Evolutionary conservation across 1,140 invertebrate genomes (phyloP), one percentile per base, ranked within the genome.

Genomic region (Drosophila ercepeae): DNA sequence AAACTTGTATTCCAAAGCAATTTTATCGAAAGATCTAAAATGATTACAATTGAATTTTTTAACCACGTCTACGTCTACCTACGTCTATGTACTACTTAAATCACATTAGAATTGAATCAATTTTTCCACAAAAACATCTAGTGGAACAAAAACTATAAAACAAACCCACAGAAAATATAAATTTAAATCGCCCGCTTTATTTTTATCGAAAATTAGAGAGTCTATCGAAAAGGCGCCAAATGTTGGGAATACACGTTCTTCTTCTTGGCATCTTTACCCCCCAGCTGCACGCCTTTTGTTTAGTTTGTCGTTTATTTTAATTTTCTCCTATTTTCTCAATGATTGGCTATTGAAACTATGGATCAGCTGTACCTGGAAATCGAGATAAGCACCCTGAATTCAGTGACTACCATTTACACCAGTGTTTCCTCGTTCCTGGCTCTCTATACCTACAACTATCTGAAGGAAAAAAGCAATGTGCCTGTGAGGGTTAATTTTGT

Each of bases 331-430:
- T 88, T 74, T 67, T 19, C 51, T 86, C 64, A 79, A 86, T 84
- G 81, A 42, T 63, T 84, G 39, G 51, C 70, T 75, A 58, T 59
- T 42, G 9, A 63, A 81, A 59, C 63, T 21, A 90, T 90, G 89
- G 89, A 91, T 86, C 84, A 89, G 69, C 46, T 91, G 45, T 91
- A 86, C 60, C 55, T 91, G 21, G 89, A 91, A 72, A 89, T 91
- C 29, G 89, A 90, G 60, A 70, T 90, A 11, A 89, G 68, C 50
- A 90, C 89, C 4, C 60, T 48, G 36, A 70, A 89, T 57, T 71
- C 63, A 8, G 76, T 84, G 59, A 90, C 86, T 6, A 86, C 71
- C 2, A 89, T 91, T 11, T 90, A 82, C 64, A 90, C 89, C 14
- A 89, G 60, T 14, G 64, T 86, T 6, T 61, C 79, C 29, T 91